Percentiles rank a stretch among this genome's conserved stretches.
phyloP scores from a whole-genome alignment of 2,888 invertebrate genomes.

The Hemicrepidius hirtus region DNA sequence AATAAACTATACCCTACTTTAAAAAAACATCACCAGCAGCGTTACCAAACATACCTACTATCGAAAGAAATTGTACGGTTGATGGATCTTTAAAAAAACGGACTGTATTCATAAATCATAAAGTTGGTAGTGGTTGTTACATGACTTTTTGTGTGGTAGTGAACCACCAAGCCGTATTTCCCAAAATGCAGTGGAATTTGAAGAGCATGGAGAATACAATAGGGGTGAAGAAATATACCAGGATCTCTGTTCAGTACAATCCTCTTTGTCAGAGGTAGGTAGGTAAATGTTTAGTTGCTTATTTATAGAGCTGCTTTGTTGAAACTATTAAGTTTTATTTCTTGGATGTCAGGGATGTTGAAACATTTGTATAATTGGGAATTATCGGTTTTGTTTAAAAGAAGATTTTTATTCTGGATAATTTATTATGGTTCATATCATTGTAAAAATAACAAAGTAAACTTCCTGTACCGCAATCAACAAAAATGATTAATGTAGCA shows the following conservation, averaged over 20 bases:
- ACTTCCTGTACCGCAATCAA: too few species aligned
- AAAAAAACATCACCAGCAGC: too few species aligned
- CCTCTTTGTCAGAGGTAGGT: slow-evolving; percentile 61
- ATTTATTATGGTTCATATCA: too few species aligned
- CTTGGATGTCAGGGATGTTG: too few species aligned
- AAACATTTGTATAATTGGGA: not conserved
- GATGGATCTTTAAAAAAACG: not conserved
- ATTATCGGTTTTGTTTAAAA: not conserved
- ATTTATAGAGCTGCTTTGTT: too few species aligned
- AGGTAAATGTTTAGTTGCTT: slow-evolving; percentile 58
- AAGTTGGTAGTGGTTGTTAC: slow-evolving; percentile 55
- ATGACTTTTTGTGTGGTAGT: slow-evolving; percentile 66
- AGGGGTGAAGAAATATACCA: slow-evolving; percentile 96
- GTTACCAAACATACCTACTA: too few species aligned
- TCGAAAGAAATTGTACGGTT: too few species aligned
- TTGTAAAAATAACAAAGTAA: too few species aligned
- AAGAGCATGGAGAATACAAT: slow-evolving; percentile 72
- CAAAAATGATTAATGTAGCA: too few species aligned
- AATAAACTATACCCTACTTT: too few species aligned
- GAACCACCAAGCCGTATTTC: slow-evolving; percentile 62
- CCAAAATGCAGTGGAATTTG: slow-evolving; percentile 72
- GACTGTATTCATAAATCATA: slow-evolving; percentile 1
- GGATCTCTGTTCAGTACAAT: slow-evolving; percentile 86
- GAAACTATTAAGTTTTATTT: not conserved
- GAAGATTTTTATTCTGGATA: too few species aligned